Conservation (phyloP, 30 jellyfish, hydroid and myxozoan species). For the Chrysaora quinquecirrha region DNA sequence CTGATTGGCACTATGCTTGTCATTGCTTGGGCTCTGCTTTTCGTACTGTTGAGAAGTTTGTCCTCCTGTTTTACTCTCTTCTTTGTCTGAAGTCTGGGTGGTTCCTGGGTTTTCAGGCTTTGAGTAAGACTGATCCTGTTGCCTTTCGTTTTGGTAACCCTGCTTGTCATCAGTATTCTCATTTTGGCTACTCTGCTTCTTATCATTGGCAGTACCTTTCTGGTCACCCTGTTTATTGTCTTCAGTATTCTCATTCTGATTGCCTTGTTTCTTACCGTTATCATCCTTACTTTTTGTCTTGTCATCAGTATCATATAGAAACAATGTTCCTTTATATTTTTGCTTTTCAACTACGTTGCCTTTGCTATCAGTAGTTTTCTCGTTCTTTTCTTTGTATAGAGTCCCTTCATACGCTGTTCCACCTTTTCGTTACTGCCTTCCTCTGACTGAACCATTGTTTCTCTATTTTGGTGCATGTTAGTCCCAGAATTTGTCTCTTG, state of each 20-base stretch:
- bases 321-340: conserved; percentile 53
- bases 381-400: conserved; percentile 42
- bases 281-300: background rate
- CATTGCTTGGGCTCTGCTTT: no score
- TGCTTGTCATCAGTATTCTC: background rate
- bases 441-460: background rate
- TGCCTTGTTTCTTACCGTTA: background rate
- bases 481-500: conserved; percentile 19
- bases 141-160: no score
- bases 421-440: background rate
- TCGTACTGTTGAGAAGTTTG: no score
- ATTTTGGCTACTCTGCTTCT: background rate
- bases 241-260: background rate
- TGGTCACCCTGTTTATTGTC: background rate
- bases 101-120: no score
- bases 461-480: conserved; percentile 1
- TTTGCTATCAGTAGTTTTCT: conserved; percentile 19
- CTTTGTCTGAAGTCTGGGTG: no score
- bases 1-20: no score
- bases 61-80: no score
- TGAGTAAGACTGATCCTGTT: no score
- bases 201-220: background rate
- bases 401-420: conserved; percentile 53
- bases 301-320: conserved; percentile 28
- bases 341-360: conserved; percentile 58